These are phyloP conservation scores for Rhinatrema bivittatum DNA, from an alignment of 2,797 vertebrate genomes.

Conservation along the genomic window DNA sequence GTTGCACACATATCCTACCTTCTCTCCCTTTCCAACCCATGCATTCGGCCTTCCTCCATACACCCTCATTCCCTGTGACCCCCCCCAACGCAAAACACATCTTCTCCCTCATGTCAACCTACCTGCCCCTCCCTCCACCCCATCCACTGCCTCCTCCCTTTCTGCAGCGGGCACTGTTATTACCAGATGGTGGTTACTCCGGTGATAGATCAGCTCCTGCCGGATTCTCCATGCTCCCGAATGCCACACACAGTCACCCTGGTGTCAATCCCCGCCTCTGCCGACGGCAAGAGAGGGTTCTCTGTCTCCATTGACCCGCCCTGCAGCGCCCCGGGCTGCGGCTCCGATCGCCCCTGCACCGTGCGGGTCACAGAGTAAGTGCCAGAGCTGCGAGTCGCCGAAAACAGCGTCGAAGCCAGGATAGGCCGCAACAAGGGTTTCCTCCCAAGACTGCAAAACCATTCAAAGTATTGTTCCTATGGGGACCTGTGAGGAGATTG, in stretches of 20 bases:
- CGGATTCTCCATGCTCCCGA: slow-evolving; percentile 74
- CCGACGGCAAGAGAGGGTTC: slow-evolving; percentile 82
- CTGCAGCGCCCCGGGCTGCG: slow-evolving; percentile 58
- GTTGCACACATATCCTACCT: neutral
- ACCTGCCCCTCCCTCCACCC: neutral
- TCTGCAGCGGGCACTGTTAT: slow-evolving; percentile 83
- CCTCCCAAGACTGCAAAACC: too few relatives aligned
- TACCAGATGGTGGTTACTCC: slow-evolving; percentile 88
- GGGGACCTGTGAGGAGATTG: too few relatives aligned
- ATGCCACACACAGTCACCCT: slow-evolving; percentile 95
- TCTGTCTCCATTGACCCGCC: slow-evolving; percentile 84
- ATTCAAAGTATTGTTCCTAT: too few relatives aligned
- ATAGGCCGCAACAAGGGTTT: too few relatives aligned
- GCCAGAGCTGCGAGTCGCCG: too few relatives aligned
- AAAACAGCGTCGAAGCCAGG: too few relatives aligned
- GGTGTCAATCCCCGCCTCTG: slow-evolving; percentile 84
- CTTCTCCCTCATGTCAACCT: neutral
- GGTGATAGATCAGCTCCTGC: slow-evolving; percentile 70
- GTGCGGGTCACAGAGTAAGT: slow-evolving; percentile 91
- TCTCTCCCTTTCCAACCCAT: neutral
- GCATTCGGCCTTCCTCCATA: neutral
- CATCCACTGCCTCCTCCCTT: neutral
- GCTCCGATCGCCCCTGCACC: slow-evolving; percentile 69
- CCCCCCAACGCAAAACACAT: fast-evolving
- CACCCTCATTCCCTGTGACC: too few relatives aligned